phyloP scores from a whole-genome alignment of 2,888 invertebrate species.

The Trisateles emortualis region DNA sequence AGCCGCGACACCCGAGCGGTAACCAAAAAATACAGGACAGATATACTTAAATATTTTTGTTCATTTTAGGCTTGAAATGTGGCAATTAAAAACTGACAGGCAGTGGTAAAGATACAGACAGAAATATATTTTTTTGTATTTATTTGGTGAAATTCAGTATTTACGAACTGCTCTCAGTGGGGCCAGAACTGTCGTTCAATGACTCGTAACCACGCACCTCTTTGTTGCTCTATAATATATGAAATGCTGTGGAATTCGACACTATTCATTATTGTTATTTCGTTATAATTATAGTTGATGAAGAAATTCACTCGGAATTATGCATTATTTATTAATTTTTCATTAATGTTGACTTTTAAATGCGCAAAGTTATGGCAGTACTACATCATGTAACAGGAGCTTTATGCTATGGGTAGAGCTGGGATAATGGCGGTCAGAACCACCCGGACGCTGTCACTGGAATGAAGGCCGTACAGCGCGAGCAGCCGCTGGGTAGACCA shows the following conservation, averaged over 20 bases:
- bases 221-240: not conserved
- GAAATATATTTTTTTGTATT: constrained; percentile 22
- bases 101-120: constrained; percentile 3
- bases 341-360: too few species aligned
- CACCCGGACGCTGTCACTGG: too few species aligned
- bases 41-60: constrained; percentile 1
- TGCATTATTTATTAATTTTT: too few species aligned
- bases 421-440: too few species aligned
- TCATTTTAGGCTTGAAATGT: constrained; percentile 1
- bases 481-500: too few species aligned
- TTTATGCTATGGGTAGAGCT: too few species aligned
- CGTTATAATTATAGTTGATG: too few species aligned
- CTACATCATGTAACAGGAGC: too few species aligned
- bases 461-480: too few species aligned
- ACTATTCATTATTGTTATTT: not conserved
- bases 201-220: constrained; percentile 6
- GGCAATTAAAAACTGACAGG: not conserved
- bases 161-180: constrained; percentile 8
- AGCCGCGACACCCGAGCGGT: not conserved
- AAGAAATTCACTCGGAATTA: too few species aligned
- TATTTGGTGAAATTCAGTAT: constrained; percentile 18
- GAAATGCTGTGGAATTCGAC: not conserved
- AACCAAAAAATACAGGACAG: constrained; percentile 2
- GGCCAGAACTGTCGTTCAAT: constrained; percentile 9
- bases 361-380: too few species aligned